Conservation (phyloP, 2,113 vertebrate genomes). For the Cisticola juncidis region DNA sequence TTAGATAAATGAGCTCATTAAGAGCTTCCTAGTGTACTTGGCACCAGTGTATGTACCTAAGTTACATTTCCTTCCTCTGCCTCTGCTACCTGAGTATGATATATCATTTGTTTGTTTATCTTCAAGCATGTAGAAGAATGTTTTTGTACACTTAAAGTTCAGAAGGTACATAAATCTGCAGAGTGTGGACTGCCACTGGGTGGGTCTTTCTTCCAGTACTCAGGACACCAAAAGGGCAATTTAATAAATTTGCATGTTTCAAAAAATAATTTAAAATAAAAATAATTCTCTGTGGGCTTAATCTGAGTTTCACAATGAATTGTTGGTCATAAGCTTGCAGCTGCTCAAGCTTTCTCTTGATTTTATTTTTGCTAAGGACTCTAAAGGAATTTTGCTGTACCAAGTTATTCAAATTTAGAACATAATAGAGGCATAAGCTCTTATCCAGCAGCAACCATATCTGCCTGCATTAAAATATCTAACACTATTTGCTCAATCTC, state of each 20-base stretch:
- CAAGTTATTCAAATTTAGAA: slow-evolving; percentile 64
- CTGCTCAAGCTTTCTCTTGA: not conserved
- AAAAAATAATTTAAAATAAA: not conserved
- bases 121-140: not conserved
- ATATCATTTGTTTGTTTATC: not conserved
- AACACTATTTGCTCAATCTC: slow-evolving; percentile 67
- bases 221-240: not conserved
- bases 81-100: not conserved
- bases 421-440: slow-evolving; percentile 63
- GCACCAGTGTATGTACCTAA: not conserved
- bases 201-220: not conserved
- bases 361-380: slow-evolving; percentile 38
- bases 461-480: slow-evolving; percentile 66
- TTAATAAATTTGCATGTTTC: not conserved
- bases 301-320: not conserved
- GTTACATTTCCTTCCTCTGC: not conserved
- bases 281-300: not conserved
- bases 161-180: not conserved
- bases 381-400: slow-evolving; percentile 29
- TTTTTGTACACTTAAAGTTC: not conserved
- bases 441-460: slow-evolving; percentile 55
- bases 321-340: not conserved
- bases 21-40: not conserved
- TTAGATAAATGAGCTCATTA: not conserved
- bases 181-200: not conserved